Evolutionary conservation across 2,888 invertebrate genomes (phyloP).

Genomic region (Ophion obscuratus): DNA sequence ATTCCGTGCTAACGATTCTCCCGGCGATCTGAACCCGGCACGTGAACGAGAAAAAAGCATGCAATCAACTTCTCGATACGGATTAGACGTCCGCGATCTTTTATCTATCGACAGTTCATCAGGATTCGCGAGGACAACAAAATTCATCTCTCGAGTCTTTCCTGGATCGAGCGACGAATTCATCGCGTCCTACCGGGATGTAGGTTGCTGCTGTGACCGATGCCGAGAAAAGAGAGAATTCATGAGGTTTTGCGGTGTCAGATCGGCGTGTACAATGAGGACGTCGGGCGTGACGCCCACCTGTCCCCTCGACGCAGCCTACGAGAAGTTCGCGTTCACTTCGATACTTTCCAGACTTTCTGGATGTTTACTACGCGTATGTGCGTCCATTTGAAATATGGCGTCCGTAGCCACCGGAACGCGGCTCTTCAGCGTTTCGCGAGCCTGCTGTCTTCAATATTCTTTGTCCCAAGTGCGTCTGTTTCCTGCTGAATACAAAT

Average conservation of each 20-base stretch:
- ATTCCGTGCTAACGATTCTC: no score
- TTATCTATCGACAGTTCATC: no score
- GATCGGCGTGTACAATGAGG: constrained; percentile 59
- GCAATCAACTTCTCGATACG: neutral
- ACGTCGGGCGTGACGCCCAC: constrained; percentile 78
- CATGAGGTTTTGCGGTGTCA: constrained; percentile 65
- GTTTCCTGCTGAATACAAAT: constrained; percentile 56
- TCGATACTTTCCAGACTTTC: constrained; percentile 61
- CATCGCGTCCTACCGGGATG: neutral
- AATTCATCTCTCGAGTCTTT: neutral
- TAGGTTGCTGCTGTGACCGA: constrained; percentile 28
- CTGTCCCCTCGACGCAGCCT: constrained; percentile 72
- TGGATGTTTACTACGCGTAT: constrained; percentile 36
- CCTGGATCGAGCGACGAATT: neutral
- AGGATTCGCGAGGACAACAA: neutral
- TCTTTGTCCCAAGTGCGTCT: constrained; percentile 54
- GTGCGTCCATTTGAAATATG: constrained; percentile 27
- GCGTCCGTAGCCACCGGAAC: constrained; percentile 68
- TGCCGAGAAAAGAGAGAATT: constrained; percentile 33
- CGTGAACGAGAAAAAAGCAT: neutral
- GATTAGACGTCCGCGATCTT: neutral
- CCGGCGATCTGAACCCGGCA: no score
- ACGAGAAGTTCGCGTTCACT: constrained; percentile 56
- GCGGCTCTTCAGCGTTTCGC: constrained; percentile 67
- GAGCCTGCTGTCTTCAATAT: constrained; percentile 50